A percentile compares a stretch with the other conserved stretches of the same genome.
phyloP scores from a whole-genome alignment of 2,797 vertebrate genomes.

The Pagetopsis macropterus region DNA sequence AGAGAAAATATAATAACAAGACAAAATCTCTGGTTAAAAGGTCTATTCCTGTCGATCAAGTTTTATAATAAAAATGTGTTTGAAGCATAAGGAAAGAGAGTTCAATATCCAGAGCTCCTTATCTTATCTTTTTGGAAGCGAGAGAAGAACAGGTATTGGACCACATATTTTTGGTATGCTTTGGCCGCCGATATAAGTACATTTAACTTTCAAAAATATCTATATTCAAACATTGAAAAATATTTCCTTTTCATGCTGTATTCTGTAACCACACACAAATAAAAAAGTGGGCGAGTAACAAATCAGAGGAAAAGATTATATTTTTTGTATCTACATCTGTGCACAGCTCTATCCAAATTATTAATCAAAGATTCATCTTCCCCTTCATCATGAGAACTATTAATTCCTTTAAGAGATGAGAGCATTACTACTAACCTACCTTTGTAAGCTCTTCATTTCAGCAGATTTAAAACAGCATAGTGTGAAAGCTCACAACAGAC shows the following conservation, averaged over 20 bases:
- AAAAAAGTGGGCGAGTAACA: conserved; percentile 23
- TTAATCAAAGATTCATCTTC: conserved; percentile 78
- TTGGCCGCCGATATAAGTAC: conserved; percentile 43
- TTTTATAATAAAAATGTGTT: conserved; percentile 56
- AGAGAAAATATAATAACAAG: conserved; percentile 47
- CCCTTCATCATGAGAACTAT: conserved; percentile 65
- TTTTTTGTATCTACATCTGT: conserved; percentile 59
- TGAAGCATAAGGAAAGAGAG: conserved; percentile 45
- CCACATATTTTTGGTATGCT: conserved; percentile 36
- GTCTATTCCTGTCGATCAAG: conserved; percentile 50
- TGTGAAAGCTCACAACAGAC: conserved; percentile 78
- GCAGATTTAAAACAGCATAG: conserved; percentile 77
- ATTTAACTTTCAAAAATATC: conserved; percentile 68
- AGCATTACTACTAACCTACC: conserved; percentile 77
- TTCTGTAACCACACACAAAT: conserved; percentile 47
- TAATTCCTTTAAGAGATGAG: conserved; percentile 82
- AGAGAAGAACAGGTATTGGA: conserved; percentile 44
- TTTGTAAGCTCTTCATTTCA: conserved; percentile 81
- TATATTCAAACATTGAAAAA: conserved; percentile 59
- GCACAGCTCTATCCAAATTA: conserved; percentile 64
- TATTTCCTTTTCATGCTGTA: conserved; percentile 54
- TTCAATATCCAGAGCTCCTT: conserved; percentile 46
- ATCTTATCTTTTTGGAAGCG: conserved; percentile 53
- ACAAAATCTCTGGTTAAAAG: conserved; percentile 45
- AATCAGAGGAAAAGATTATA: conserved; percentile 60